Evolutionary conservation across 2,888 invertebrate genomes (phyloP).

Genomic region (Pristionchus japonicus): DNA sequence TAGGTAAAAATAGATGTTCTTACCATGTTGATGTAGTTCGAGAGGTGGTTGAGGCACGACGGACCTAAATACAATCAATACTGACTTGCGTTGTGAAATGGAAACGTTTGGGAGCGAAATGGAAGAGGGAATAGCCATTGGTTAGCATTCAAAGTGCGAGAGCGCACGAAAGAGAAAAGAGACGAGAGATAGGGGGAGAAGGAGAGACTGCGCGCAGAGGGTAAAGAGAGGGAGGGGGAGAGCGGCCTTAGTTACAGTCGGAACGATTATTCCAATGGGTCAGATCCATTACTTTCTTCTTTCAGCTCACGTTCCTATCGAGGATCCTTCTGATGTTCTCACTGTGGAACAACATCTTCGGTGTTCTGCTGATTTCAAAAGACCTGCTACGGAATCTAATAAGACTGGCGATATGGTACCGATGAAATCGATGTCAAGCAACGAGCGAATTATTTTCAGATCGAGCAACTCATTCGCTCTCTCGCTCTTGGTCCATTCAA

Average conservation of each 20-base stretch:
- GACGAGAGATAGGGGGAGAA: not conserved
- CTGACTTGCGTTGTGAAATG: not conserved
- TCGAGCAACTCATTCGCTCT: conserved; percentile 90
- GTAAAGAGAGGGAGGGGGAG: not conserved
- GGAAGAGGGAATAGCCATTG: not conserved
- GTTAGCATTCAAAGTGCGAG: not conserved
- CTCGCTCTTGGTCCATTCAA: conserved; percentile 90
- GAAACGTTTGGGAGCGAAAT: not conserved
- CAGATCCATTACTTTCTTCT: not conserved
- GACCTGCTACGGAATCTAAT: conserved; percentile 60
- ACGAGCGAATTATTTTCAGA: conserved; percentile 78
- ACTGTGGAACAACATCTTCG: conserved; percentile 90
- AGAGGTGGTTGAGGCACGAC: not conserved
- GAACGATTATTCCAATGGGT: not conserved
- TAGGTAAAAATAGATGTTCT: too few relatives aligned
- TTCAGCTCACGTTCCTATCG: conserved; percentile 83
- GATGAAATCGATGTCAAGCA: not conserved
- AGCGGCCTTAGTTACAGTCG: not conserved
- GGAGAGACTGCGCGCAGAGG: not conserved
- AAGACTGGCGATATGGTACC: conserved; percentile 54
- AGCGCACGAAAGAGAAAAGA: not conserved
- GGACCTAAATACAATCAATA: not conserved
- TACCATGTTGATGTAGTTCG: conserved; percentile 21
- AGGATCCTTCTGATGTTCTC: conserved; percentile 87
- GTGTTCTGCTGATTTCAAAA: conserved; percentile 80